Evolutionary conservation across 2,888 invertebrate species (phyloP).

Genomic region (Thecocarcelia acutangulata): DNA sequence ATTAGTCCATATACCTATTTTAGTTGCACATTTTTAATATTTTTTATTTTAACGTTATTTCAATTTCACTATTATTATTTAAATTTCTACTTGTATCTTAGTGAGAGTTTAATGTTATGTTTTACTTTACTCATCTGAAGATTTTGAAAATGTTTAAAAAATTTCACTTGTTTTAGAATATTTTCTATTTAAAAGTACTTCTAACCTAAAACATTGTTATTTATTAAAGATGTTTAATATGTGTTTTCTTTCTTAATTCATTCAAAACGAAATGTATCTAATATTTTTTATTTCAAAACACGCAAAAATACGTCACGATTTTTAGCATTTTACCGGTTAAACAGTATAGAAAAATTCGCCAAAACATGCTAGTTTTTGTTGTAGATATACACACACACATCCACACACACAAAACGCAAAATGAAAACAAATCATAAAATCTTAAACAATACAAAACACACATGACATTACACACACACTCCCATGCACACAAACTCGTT

Average conservation of each 20-base stretch:
- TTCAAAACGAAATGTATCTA: constrained; percentile 35
- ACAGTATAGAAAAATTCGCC: constrained; percentile 49
- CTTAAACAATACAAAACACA: constrained; percentile 52
- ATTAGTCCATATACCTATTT: no score
- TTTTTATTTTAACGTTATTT: no score
- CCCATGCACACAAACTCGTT: not conserved
- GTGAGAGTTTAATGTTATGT: no score
- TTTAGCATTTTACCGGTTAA: constrained; percentile 66
- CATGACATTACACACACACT: constrained; percentile 2
- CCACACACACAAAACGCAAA: constrained; percentile 19
- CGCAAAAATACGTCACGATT: constrained; percentile 62
- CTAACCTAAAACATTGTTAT: no score
- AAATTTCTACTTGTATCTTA: no score
- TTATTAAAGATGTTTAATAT: no score
- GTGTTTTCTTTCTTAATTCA: constrained; percentile 21
- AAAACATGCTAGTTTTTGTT: constrained; percentile 48
- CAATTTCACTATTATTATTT: no score
- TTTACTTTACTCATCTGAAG: no score
- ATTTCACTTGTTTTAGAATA: no score
- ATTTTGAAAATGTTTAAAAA: no score
- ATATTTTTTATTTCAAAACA: constrained; percentile 45
- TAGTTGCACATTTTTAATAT: no score
- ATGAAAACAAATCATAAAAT: constrained; percentile 53
- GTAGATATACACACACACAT: constrained; percentile 14
- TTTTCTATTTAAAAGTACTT: no score